phyloP scores from a whole-genome alignment of 2,888 invertebrate genomes.

The Laspeyria flexula region DNA sequence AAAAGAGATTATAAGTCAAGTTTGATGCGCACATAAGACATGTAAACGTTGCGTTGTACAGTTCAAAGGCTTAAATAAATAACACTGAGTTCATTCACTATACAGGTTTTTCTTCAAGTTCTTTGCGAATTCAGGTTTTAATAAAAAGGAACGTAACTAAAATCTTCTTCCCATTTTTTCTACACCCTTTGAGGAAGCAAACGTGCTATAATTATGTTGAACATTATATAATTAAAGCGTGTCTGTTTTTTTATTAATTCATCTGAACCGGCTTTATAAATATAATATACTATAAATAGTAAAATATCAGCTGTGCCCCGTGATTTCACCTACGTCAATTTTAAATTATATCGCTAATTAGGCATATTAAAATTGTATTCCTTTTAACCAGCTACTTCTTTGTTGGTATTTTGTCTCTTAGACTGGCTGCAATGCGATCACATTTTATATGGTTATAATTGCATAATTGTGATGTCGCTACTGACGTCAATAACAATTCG shows the following conservation, averaged over 20 bases:
- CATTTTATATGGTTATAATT: not conserved
- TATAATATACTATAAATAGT: not conserved
- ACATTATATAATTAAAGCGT: not conserved
- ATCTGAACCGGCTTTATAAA: not conserved
- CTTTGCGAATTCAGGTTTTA: not conserved
- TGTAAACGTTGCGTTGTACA: no score
- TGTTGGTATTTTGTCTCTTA: no score
- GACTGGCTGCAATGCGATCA: no score
- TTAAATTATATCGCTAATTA: no score
- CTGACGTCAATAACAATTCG: constrained; percentile 17
- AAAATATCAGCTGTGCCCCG: no score
- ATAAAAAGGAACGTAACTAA: not conserved
- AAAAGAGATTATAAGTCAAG: no score
- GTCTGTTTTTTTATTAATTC: not conserved
- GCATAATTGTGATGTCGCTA: constrained; percentile 16
- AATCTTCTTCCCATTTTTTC: constrained; percentile 3
- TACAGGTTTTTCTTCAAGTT: not conserved
- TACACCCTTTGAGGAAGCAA: constrained; percentile 5
- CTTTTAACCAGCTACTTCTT: no score
- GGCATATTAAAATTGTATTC: no score
- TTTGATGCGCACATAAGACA: no score
- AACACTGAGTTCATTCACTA: constrained; percentile 4
- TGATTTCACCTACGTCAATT: no score
- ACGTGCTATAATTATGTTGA: not conserved
- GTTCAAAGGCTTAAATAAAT: no score